Evolutionary conservation across 1,140 invertebrate genomes (phyloP), one percentile per base, ranked within the genome.

Genomic region (Hylaeus anthracinus): DNA sequence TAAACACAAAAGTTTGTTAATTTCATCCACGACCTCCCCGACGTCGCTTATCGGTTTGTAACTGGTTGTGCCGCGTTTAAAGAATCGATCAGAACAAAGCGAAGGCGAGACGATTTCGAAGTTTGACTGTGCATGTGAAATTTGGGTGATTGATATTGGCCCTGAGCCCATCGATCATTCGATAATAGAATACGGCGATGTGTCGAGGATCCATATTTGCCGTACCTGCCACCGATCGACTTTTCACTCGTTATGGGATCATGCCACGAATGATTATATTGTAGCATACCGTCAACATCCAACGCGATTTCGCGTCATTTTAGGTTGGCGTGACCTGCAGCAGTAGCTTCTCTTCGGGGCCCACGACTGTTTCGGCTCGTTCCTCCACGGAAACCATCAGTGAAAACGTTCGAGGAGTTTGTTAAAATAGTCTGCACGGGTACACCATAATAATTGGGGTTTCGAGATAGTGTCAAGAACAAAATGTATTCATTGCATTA

Each of bases 221-320:
- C 87, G 92, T 92, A 81, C 92, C 92, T 92, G 92, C 85, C 90
- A 92, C 91, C 89, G 87, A 89, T 89, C 81, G 81, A 85, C 84
- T 88, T 88, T 88, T 83, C 71, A 72, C 80, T 88, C 86, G 84
- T 90, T 89, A 85, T 90, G 82, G 88, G 87, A 92, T 91, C 85
- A 87, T 90, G 64, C 90, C 83, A 88, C 85, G 88, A 89, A 90
- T 82, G 72, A 82, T 48, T 72, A 61, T 74, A 72, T 66, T 12
- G 41, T 39, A 75, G 73, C 82, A 86, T 87, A 72, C 26, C 26
- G 26, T 26, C 26, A 76, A 82, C 81, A 72, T 88, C 70, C 56
- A 72, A 48, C 64, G 72, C 58, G 69, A 79, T 87, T 53, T 6
- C 51, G 51, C 63, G 51, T n/a, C 43, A 53, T 71, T 81, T 72